phyloP scores from a whole-genome alignment of 2,888 invertebrate species.

The Mystacides longicornis region DNA sequence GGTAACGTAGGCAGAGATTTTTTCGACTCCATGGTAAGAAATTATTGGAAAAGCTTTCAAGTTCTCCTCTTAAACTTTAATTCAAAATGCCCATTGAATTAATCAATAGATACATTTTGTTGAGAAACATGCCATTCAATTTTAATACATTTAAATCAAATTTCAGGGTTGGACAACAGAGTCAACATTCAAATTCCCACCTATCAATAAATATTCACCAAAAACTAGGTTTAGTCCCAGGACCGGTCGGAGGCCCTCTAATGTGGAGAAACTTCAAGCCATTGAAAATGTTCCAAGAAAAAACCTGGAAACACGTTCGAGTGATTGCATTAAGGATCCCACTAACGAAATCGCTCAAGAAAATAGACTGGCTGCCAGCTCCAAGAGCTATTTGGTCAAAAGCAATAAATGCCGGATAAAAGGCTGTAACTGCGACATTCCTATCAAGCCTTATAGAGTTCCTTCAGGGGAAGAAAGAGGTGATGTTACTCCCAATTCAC shows the following conservation, averaged over 20 bases:
- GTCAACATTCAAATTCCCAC: conserved; percentile 30
- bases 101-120: no score
- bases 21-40: conserved; percentile 65
- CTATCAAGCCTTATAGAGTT: not conserved
- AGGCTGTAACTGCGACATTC: not conserved
- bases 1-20: conserved; percentile 65
- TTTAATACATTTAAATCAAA: no score
- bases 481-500: conserved; percentile 36
- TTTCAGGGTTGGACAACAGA: conserved; percentile 41
- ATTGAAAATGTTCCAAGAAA: not conserved
- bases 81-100: no score
- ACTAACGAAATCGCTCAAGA: not conserved
- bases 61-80: no score
- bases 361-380: not conserved
- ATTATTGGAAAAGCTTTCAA: no score
- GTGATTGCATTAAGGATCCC: not conserved
- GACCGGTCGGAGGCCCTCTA: not conserved
- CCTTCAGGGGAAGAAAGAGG: conserved; percentile 4
- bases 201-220: conserved; percentile 2
- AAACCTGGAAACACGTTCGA: not conserved
- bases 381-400: not conserved
- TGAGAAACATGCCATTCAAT: no score
- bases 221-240: not conserved
- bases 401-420: not conserved
- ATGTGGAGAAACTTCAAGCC: not conserved